Base-by-base conservation (phyloP, 2,113 vertebrate genomes). In the Brienomyrus longianalis region DNA sequence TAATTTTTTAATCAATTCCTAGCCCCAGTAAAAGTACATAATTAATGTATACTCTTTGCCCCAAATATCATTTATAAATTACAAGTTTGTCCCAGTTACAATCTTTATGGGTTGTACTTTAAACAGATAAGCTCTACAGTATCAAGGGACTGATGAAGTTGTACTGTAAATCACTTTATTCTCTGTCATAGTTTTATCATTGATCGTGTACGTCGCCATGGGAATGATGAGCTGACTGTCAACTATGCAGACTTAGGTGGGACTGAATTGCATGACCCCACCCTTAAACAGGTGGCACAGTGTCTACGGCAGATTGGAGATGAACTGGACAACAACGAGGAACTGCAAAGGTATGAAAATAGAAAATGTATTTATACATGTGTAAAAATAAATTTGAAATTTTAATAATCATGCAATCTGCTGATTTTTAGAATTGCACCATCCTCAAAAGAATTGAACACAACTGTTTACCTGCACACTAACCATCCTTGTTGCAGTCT, bases 291-390 rank as follows among this genome's bases (percentile, higher is more conserved):
- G 48, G 95, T 98, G 2, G 96, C 95, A n/a, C 93, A 94, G 52
- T 98, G 96, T 91, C 95, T 98, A 52, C 96, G 97, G 90, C 95
- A 97, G 91, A 98, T 98, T 5, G 98, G 97, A 62, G 98, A 98
- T 2, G 97, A 98, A 13, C 93, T 98, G 89, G 97, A 98, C 90
- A 95, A 93, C 91, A 97, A 98, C 88, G 66, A 91, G 1, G 96
- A 98, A 48, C 95, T 98, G 70, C 97, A 97, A 89, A 96, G 93
- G 98, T 31, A 31, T 98, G 93, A 89, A 84, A 31, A 31, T 31
- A 1, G 93, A 89, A 84, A 31, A 31, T 31, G 31, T 21, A 50
- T 48, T 77, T 50, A 4, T 83, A 45, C 77, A 8, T 83, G 43
- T 83, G 43, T 39, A 83, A 21, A 80, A 83, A 23, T 43, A 19